A percentile compares a stretch with the other conserved stretches of the same genome.
Evolutionary conservation across 1,140 invertebrate species (phyloP).

Genomic region (Hestina assimilis): DNA sequence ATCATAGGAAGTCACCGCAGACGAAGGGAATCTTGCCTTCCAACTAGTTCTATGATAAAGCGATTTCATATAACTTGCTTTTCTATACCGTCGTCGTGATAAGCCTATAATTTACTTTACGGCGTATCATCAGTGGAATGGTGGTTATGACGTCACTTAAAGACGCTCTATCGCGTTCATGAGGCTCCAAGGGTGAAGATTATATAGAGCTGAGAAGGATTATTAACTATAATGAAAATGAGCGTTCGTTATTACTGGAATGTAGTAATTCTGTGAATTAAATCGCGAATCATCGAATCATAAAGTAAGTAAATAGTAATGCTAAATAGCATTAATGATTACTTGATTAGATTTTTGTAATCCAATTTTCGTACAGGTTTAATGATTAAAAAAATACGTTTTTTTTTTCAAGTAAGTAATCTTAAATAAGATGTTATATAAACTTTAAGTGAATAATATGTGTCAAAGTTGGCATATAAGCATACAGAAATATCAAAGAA

Average conservation of each 20-base stretch:
- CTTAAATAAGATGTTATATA: too few relatives aligned
- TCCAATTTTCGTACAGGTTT: background rate
- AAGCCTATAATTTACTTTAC: conserved; percentile 32
- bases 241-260: background rate
- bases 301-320: background rate
- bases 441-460: too few relatives aligned
- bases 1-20: too few relatives aligned
- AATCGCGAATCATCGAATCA: background rate
- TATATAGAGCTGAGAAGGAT: conserved; percentile 1
- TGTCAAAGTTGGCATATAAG: too few relatives aligned
- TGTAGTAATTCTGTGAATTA: too few relatives aligned
- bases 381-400: background rate
- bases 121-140: conserved; percentile 34
- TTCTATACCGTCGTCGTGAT: background rate
- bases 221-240: conserved; percentile 23
- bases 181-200: conserved; percentile 14
- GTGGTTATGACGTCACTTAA: conserved; percentile 37
- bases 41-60: background rate
- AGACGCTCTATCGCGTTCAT: conserved; percentile 18
- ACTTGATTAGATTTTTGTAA: background rate
- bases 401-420: too few relatives aligned
- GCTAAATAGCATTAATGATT: too few relatives aligned
- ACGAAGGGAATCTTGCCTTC: too few relatives aligned
- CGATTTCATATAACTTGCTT: background rate
- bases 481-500: too few relatives aligned